These are phyloP conservation scores for Microcebus jonahi DNA, from an alignment of 2,113 vertebrate genomes.

Conservation along the genomic window DNA sequence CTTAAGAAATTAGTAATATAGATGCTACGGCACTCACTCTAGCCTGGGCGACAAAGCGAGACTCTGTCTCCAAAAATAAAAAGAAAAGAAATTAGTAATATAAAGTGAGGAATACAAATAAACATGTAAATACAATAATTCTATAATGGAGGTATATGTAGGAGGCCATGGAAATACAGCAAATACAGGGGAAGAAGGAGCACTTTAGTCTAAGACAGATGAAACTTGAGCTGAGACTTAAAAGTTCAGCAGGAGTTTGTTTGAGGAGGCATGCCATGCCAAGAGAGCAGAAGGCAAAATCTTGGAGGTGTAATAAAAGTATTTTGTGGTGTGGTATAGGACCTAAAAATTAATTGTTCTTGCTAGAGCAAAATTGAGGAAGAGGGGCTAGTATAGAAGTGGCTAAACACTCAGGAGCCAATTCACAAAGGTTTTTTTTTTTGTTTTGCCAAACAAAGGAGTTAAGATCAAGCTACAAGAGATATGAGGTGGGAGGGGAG, in stretches of 20 bases:
- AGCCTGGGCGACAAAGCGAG: too few relatives aligned
- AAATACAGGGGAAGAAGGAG: background rate
- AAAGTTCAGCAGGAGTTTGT: background rate
- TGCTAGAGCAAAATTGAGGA: constrained; percentile 30
- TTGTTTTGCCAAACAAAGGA: background rate
- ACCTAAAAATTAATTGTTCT: background rate
- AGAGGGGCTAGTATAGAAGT: background rate
- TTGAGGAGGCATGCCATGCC: background rate
- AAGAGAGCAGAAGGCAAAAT: background rate
- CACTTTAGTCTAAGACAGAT: background rate
- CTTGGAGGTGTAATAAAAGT: background rate
- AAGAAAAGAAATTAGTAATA: constrained; percentile 24
- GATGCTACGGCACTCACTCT: too few relatives aligned
- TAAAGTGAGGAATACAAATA: constrained; percentile 35
- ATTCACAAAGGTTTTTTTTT: constrained; percentile 13
- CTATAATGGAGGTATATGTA: background rate
- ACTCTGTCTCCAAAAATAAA: too few relatives aligned
- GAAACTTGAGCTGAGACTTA: background rate
- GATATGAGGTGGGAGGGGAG: background rate
- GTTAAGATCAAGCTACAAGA: background rate
- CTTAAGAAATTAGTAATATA: constrained; percentile 44
- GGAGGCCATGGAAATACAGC: background rate
- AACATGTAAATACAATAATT: background rate
- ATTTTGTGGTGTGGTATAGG: background rate
- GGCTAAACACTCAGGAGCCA: background rate